Evolutionary conservation across 2,888 invertebrate species (phyloP).

Genomic region (Torymus texanus): DNA sequence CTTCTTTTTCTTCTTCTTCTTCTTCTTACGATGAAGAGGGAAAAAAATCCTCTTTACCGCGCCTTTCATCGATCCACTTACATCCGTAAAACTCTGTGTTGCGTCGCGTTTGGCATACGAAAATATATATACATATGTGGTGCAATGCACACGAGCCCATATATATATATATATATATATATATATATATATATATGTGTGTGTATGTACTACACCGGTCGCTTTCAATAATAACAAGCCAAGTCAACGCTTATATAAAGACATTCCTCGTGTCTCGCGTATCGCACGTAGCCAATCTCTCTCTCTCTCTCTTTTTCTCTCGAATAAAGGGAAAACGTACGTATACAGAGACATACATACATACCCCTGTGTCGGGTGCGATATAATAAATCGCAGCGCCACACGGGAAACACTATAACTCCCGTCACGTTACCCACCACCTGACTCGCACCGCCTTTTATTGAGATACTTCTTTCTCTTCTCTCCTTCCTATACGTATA

Average conservation of each 20-base stretch:
- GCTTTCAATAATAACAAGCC: slow-evolving; percentile 19
- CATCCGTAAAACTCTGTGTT: no score
- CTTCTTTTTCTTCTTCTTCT: no score
- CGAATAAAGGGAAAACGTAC: slow-evolving; percentile 46
- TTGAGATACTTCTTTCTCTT: slow-evolving; percentile 16
- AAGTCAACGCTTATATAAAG: slow-evolving; percentile 19
- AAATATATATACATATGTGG: no score
- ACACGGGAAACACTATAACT: slow-evolving; percentile 45
- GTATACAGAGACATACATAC: slow-evolving; percentile 1
- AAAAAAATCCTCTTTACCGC: no score
- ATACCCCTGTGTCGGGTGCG: no score
- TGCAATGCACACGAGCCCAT: no score
- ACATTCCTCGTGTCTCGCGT: slow-evolving; percentile 11
- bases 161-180: no score
- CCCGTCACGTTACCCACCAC: slow-evolving; percentile 46
- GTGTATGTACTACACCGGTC: no score
- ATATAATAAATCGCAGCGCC: slow-evolving; percentile 49
- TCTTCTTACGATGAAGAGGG: no score
- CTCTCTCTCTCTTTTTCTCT: not conserved
- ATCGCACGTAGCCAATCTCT: slow-evolving; percentile 38
- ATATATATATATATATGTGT: no score
- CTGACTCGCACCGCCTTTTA: slow-evolving; percentile 26
- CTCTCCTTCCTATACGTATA: not conserved
- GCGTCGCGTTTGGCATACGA: no score
- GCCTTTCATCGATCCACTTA: no score